A percentile compares a stretch with the other conserved stretches of the same genome.
These are phyloP conservation scores for Anoplolepis gracilipes DNA, from an alignment of 1,140 invertebrate genomes.

Conservation along the genomic window DNA sequence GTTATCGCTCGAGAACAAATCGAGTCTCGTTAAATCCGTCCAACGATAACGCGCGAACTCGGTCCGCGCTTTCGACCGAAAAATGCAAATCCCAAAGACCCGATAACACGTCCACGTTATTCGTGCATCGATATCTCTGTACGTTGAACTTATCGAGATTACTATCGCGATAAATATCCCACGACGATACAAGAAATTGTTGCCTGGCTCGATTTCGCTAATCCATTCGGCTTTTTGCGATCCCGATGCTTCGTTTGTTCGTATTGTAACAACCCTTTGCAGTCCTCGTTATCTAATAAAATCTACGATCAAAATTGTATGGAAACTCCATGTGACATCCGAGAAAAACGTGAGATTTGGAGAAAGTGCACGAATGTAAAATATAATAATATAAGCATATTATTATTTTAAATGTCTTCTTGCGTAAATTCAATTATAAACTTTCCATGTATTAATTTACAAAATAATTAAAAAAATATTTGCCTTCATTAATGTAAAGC, in stretches of 20 bases:
- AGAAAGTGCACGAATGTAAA: background rate
- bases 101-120: background rate
- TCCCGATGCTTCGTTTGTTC: background rate
- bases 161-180: conserved; percentile 39
- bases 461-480: background rate
- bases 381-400: background rate
- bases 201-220: background rate
- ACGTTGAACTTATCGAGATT: conserved; percentile 26
- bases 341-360: background rate
- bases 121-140: background rate
- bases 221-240: conserved; percentile 10
- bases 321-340: background rate
- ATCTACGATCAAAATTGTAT: background rate
- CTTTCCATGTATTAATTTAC: background rate
- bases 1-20: background rate
- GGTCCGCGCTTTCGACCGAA: background rate
- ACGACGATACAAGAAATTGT: background rate
- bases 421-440: background rate
- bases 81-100: background rate
- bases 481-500: background rate
- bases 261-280: background rate
- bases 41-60: background rate
- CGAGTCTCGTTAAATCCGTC: background rate
- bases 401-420: background rate
- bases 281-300: background rate